A percentile compares a stretch with the other conserved stretches of the same genome.
Conservation (phyloP, 2,113 vertebrate species). For the Perca fluviatilis region DNA sequence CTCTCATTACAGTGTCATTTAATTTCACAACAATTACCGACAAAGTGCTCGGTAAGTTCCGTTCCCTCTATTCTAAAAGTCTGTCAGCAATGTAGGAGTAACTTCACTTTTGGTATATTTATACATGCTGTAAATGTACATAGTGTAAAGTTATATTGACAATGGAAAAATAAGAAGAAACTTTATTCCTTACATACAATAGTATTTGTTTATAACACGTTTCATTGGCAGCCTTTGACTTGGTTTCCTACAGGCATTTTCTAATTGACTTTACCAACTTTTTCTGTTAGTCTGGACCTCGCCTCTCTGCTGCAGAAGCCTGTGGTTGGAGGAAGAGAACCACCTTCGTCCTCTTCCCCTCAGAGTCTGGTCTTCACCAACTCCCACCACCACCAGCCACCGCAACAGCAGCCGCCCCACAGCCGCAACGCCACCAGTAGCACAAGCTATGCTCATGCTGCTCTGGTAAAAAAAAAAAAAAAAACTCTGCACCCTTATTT, state of each 20-base stretch:
- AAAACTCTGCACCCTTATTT: neutral
- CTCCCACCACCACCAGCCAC: constrained; percentile 86
- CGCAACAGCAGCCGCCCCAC: constrained; percentile 60
- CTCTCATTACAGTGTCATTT: neutral
- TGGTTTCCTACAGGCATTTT: neutral
- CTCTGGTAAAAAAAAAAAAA: constrained; percentile 77
- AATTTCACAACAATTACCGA: neutral
- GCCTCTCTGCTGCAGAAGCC: constrained; percentile 93
- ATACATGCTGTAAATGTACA: too few species aligned
- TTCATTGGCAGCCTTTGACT: neutral
- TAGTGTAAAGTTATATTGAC: neutral
- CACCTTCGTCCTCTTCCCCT: constrained; percentile 85
- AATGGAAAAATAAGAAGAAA: neutral
- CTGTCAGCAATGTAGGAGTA: neutral
- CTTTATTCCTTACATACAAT: too few species aligned
- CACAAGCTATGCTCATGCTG: constrained; percentile 90
- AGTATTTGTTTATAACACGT: neutral
- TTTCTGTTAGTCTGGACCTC: constrained; percentile 88
- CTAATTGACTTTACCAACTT: neutral
- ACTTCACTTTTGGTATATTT: neutral
- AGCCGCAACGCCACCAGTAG: constrained; percentile 84
- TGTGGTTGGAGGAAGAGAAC: constrained; percentile 81
- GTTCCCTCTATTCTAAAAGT: neutral
- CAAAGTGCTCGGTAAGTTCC: neutral
- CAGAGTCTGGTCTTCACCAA: constrained; percentile 97